Evolutionary conservation across 2,888 invertebrate species (phyloP), one percentile per base, ranked within the genome.

Genomic region (Drosophila barbarae): DNA sequence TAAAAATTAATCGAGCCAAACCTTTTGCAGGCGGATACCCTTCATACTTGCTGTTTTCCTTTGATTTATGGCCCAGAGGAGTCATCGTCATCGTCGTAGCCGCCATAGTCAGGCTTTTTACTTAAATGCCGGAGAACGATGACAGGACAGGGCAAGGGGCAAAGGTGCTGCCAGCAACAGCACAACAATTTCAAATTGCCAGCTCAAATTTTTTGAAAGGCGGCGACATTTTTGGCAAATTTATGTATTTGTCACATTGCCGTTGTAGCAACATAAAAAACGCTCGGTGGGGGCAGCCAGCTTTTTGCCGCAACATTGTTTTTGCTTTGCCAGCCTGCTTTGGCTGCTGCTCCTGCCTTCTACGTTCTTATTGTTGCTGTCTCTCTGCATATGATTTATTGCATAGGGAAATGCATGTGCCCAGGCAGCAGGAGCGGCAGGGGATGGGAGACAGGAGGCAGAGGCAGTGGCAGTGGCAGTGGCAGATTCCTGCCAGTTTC

Each of bases 181-280:
- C 59, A 73, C 47, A 76, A 66, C 64, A 80, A 73, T 78, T 83
- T 83, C 81, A 83, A 82, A 82, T 82, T 85, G 85, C 77, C 77
- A 75, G 86, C 79, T 76, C 72, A 73, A 77, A 85, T 84, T 84
- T 81, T 81, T 71, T 82, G 83, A 83, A 79, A 84, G 83, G 84
- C 86, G 86, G 80, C 84, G 86, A 86, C 87, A 85, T 78, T 86
- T 86, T 86, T 86, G 86, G 80, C 86, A 86, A 86, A 86, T 86
- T 86, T 86, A 86, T 86, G 87, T 86, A 86, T 86, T 86, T 86
- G 86, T 86, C 86, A 87, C 74, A 50, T 65, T 65, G 67, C 56
- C 55, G 65, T 66, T 55, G 46, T 54, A 42, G 47, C 52, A 61
- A 53, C 68, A 58, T 26, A 64, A 52, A 52, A 56, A 71, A 52